Conservation (phyloP, 2,888 invertebrate species). For the Pardosa pseudoannulata region DNA sequence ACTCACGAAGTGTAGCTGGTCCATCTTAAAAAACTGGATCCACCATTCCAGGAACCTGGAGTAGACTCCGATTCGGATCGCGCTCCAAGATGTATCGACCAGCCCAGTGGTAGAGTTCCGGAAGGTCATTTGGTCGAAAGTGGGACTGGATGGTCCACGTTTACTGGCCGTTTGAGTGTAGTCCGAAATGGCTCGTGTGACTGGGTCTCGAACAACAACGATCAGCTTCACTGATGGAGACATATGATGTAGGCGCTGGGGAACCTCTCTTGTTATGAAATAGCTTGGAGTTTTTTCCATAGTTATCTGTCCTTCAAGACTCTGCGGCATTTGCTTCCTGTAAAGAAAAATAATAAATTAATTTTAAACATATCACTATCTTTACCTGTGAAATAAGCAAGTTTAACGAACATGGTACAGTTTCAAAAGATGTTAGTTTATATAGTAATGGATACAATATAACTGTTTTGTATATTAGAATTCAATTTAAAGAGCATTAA, state of each 20-base stretch:
- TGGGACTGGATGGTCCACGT: conserved; percentile 82
- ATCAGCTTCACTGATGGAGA: conserved; percentile 88
- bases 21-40: conserved; percentile 78
- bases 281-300: conserved; percentile 97
- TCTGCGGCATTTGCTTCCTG: conserved; percentile 91
- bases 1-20: conserved; percentile 79
- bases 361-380: too few species aligned
- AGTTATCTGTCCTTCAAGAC: conserved; percentile 89
- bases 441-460: too few species aligned
- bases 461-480: too few species aligned
- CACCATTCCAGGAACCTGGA: conserved; percentile 80
- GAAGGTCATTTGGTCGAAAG: conserved; percentile 88
- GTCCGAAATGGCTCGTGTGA: conserved; percentile 92
- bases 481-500: too few species aligned
- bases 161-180: conserved; percentile 89
- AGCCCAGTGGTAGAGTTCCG: conserved; percentile 84
- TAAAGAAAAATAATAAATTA: too few species aligned
- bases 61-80: conserved; percentile 87
- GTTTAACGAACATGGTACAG: too few species aligned
- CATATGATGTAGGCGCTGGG: conserved; percentile 88
- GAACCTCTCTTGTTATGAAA: conserved; percentile 91
- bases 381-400: too few species aligned
- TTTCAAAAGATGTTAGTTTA: too few species aligned
- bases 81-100: conserved; percentile 89
- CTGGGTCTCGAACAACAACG: conserved; percentile 92